Base-by-base conservation (phyloP, 2,888 invertebrate species). In the Ectemnius lituratus region DNA sequence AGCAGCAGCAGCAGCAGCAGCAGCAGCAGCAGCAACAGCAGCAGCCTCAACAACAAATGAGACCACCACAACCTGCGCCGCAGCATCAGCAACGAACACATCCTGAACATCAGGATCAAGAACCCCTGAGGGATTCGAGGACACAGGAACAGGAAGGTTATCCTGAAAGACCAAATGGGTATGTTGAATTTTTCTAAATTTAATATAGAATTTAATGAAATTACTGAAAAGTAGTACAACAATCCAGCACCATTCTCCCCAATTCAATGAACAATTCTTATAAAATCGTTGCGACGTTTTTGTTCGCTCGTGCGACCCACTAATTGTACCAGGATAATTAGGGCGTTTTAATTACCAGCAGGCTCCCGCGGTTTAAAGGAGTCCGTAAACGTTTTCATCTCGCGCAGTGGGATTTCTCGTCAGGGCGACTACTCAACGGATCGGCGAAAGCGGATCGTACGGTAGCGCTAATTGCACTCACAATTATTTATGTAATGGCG, bases 81-180 rank as follows among this genome's bases (percentile, higher is more conserved):
- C 66, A 64, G 56, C 79, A 79, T 37, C 78, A 78, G 6, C 75
- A 78, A 56, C 75, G 75, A 46, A 60, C 59, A 3, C 75, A 70
- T 0, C 63, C 58, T 2, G 79, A 79, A 2, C 70, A 66, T 11
- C 72, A 73, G 23, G 72, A 76, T 0, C 61, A 76, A 18, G 76
- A 73, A 18, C 64, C 62, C 6, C 57, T 62, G 16, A 64, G 71
- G 64, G 27, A 61, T 2, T 63, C 70, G 8, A 78, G 70, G 14
- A 60, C 67, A 16, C 49, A 79, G n/a, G 76, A 85, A 58, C 84
- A 84, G 60, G 85, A 87, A 8, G 75, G 75, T 62, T 88, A 87
- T 80, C 88, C 88, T 2, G 87, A 81, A 18, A 84, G 87, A 71
- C 86, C 86, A 8, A 84, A 86, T 49, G 86, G 89, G 89, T 89